These are phyloP conservation scores for Oeneis ivallda DNA, from an alignment of 2,888 invertebrate species.

Conservation along the genomic window DNA sequence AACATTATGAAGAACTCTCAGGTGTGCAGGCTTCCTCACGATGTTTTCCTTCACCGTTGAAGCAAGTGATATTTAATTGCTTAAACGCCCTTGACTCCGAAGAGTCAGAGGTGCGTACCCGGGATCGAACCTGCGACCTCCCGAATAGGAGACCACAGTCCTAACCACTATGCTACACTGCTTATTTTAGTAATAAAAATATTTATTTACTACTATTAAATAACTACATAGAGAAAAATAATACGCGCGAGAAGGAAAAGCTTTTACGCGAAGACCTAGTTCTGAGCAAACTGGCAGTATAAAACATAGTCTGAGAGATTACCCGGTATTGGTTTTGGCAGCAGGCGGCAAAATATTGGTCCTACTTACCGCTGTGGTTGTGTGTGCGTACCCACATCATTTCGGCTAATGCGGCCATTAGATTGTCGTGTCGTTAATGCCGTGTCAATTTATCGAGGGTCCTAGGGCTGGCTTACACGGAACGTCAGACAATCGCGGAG, in stretches of 20 bases:
- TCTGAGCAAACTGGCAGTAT: neutral
- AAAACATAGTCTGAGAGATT: conserved; percentile 5
- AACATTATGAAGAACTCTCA: too few relatives aligned
- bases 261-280: too few relatives aligned
- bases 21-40: too few relatives aligned
- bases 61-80: too few relatives aligned
- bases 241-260: neutral
- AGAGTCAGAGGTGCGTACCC: too few relatives aligned
- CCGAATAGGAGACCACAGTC: too few relatives aligned
- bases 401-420: conserved; percentile 21
- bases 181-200: too few relatives aligned
- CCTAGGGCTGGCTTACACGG: neutral
- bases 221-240: neutral
- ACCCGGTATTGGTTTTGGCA: conserved; percentile 14
- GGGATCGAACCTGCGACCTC: too few relatives aligned
- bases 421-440: conserved; percentile 17
- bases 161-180: too few relatives aligned
- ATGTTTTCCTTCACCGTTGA: too few relatives aligned
- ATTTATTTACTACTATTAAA: too few relatives aligned
- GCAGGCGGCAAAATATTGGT: conserved; percentile 13
- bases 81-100: too few relatives aligned
- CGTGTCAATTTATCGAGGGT: conserved; percentile 22
- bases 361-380: neutral
- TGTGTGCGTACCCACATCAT: conserved; percentile 17
- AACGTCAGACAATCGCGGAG: neutral